These are phyloP conservation scores for Silurus asotus DNA, from an alignment of 2,113 vertebrate genomes.

Conservation along the genomic window DNA sequence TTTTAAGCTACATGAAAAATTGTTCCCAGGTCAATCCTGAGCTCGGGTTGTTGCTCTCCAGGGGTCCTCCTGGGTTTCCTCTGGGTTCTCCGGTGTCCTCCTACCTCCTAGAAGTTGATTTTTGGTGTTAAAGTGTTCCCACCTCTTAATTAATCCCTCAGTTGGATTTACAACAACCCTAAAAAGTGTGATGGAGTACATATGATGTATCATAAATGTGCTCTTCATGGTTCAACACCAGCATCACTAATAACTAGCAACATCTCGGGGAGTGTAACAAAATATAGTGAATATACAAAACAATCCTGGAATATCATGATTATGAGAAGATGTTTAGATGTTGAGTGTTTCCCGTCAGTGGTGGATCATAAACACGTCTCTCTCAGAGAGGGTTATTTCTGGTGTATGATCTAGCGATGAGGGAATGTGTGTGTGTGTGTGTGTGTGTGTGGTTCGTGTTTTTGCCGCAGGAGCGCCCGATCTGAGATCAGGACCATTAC, in stretches of 20 bases:
- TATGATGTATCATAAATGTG: neutral
- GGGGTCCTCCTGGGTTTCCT: neutral
- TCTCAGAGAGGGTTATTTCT: conserved; percentile 1
- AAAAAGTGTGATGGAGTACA: neutral
- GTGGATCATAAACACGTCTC: neutral
- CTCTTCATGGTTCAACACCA: neutral
- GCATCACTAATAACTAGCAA: neutral
- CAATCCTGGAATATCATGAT: no score
- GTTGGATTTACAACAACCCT: neutral
- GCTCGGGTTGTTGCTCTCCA: neutral
- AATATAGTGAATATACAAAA: neutral
- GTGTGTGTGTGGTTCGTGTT: neutral
- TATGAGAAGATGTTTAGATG: neutral
- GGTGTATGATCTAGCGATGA: conserved; percentile 9
- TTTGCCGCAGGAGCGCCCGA: conserved; percentile 31
- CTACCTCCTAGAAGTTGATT: neutral
- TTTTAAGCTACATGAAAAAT: neutral
- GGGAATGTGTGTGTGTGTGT: conserved; percentile 2
- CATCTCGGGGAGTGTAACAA: neutral
- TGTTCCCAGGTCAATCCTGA: neutral
- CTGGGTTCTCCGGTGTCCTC: neutral
- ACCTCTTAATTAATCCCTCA: neutral
- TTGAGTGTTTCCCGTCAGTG: neutral
- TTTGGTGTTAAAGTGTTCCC: neutral
- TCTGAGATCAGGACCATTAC: conserved; percentile 37